phyloP scores from a whole-genome alignment of 2,888 invertebrate genomes.

The Stenotaenia linearis region DNA sequence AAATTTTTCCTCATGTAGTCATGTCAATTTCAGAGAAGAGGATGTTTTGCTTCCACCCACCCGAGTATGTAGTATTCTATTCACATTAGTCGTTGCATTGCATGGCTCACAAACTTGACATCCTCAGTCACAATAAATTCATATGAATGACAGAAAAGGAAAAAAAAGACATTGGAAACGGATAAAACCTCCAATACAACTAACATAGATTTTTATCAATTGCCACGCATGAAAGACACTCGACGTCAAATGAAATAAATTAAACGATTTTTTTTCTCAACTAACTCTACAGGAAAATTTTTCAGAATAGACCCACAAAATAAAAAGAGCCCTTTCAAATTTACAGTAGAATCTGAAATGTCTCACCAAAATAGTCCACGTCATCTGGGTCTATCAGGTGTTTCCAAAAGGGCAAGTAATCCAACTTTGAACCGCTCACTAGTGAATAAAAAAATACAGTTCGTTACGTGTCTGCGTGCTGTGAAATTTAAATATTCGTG shows the following conservation, averaged over 20 bases:
- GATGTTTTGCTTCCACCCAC: background rate
- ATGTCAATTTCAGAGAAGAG: background rate
- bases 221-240: background rate
- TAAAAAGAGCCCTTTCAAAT: conserved; percentile 21
- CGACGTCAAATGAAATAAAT: background rate
- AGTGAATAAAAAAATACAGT: conserved; percentile 24
- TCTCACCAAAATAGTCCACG: conserved; percentile 26
- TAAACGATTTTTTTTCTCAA: background rate
- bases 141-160: conserved; percentile 6
- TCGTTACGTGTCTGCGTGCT: conserved; percentile 11
- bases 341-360: conserved; percentile 16
- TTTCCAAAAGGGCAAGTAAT: conserved; percentile 17
- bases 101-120: background rate
- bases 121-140: background rate
- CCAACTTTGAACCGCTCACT: conserved; percentile 24
- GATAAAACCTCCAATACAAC: background rate
- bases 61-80: background rate
- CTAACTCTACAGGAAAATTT: background rate
- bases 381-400: conserved; percentile 8
- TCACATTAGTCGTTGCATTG: background rate
- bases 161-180: background rate
- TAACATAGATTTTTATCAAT: background rate
- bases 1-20: background rate
- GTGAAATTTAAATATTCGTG: conserved; percentile 19
- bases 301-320: background rate